These are phyloP conservation scores for Yasuhikotakia modesta DNA, from an alignment of 2,797 vertebrate species.

Conservation along the genomic window DNA sequence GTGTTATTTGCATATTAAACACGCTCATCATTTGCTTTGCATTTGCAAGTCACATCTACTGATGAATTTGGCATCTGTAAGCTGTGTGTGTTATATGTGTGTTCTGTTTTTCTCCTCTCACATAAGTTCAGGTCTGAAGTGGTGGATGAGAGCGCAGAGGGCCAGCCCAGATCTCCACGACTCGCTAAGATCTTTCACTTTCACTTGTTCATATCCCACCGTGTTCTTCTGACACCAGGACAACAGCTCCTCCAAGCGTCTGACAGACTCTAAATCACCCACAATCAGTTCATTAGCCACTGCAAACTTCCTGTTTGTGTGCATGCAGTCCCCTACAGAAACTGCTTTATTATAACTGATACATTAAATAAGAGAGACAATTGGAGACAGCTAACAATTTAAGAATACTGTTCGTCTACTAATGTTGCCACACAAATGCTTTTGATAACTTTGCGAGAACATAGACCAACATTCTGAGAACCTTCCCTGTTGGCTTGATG, in stretches of 20 bases:
- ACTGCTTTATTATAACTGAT: background rate
- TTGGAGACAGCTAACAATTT: no score
- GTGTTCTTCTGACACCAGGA: conserved; percentile 90
- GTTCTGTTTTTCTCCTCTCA: conserved; percentile 72
- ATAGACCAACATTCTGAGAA: no score
- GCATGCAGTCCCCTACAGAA: background rate
- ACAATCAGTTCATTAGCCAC: background rate
- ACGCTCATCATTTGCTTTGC: background rate
- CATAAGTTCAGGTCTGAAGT: conserved; percentile 85
- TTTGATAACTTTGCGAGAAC: no score
- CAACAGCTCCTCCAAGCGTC: conserved; percentile 79
- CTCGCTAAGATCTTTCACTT: conserved; percentile 78
- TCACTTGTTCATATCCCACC: conserved; percentile 74
- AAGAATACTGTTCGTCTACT: no score
- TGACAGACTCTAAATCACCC: conserved; percentile 64
- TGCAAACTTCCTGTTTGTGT: background rate
- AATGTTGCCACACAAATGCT: no score
- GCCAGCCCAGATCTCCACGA: conserved; percentile 90
- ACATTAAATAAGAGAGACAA: no score
- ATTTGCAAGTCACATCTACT: background rate
- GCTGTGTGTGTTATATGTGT: background rate
- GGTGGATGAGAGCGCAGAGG: conserved; percentile 87
- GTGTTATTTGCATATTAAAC: background rate
- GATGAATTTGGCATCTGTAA: background rate
- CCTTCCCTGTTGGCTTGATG: no score